Base-by-base conservation (phyloP, 2,797 vertebrate species). In the Sciurus vulgaris region DNA sequence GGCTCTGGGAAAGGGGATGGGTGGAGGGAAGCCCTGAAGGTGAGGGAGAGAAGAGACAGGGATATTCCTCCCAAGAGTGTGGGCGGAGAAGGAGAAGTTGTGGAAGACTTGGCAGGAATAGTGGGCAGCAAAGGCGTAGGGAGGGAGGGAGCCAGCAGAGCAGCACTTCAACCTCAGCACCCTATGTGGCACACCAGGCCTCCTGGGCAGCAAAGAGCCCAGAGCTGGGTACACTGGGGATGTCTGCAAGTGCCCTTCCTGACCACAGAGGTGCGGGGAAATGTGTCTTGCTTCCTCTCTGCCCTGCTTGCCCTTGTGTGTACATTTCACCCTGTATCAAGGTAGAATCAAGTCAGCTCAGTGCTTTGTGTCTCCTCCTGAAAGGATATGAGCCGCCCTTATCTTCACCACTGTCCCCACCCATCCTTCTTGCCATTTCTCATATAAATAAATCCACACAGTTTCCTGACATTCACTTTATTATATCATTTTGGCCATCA, bases 91-190 rank as follows among this genome's bases (percentile, higher is more conserved):
- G 9, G 44, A 73, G 85, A 38, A 11, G 9, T 4, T 7, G 49
- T 15, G 33, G n/a, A 56, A 30, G 24, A 38, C 22, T 1, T 5
- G 6, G 72, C 51, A 10, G 65, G 15, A 76, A 30, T 3, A 51
- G 65, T 33, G 24, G 51, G 9, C 14, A 11, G 59, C 22, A 24
- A 5, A 2, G 11, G 4, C 6, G 4, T 0, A 5, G 5, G 10
- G 35, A 28, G 1, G n/a, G 20, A 69, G 30, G 38, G n/a, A 47
- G 22, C 0, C 3, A 38, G 26, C 69, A 26, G 41, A 59, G 69
- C 63, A 6, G 47, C 22, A 35, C 7, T 3, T 41, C 8, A 3
- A 59, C 10, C 56, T 49, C 20, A 22, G 5, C 0, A 7, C 49
- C 38, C 61, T 49, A 15, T 11, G 38, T 2, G 15, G 41, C 22